Conservation (phyloP, 2,113 vertebrate genomes). For the Psophia crepitans region DNA sequence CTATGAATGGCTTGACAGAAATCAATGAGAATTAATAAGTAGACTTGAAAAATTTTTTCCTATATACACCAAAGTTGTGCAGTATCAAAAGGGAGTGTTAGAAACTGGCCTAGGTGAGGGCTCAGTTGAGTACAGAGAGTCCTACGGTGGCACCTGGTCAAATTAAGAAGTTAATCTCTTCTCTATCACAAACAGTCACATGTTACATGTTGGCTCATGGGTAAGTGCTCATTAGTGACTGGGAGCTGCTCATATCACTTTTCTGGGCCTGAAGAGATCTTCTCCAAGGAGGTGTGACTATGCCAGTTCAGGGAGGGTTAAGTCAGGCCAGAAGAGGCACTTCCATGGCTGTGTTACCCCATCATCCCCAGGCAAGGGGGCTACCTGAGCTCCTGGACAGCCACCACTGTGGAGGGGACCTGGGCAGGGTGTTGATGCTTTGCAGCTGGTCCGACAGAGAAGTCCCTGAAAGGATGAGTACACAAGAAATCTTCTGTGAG, state of each 20-base stretch:
- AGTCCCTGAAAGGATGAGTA: background rate
- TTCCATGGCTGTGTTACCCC: background rate
- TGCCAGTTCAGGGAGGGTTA: background rate
- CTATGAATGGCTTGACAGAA: background rate
- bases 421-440: background rate
- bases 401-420: background rate
- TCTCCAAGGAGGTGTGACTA: background rate
- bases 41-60: background rate
- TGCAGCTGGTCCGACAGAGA: background rate
- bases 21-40: background rate
- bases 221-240: background rate
- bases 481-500: background rate
- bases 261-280: background rate
- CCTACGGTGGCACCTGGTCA: background rate
- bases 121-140: background rate
- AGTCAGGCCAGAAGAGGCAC: background rate
- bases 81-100: background rate
- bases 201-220: background rate
- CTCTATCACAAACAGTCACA: background rate
- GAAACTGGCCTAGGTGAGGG: background rate
- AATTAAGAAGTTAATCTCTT: background rate
- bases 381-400: fast-evolving
- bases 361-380: fast-evolving
- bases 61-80: background rate
- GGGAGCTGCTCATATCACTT: background rate